phyloP scores from a whole-genome alignment of 2,797 vertebrate species.

The Odontamblyopus lacepedii region DNA sequence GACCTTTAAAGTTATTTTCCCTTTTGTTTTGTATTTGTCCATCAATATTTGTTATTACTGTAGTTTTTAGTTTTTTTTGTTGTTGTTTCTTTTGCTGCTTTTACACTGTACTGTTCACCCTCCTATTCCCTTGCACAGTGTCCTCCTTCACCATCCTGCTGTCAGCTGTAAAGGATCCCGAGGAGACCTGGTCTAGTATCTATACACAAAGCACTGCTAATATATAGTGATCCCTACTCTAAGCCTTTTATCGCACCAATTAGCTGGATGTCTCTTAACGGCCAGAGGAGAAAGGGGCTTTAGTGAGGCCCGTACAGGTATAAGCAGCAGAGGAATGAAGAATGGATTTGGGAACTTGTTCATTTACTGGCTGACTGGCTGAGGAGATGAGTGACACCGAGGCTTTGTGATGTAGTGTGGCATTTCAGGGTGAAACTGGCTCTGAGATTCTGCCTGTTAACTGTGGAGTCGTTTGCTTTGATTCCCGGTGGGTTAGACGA shows the following conservation, averaged over 20 bases:
- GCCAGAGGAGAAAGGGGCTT: slow-evolving; percentile 62
- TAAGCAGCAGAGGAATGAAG: slow-evolving; percentile 40
- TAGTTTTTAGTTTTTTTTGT: too few species aligned
- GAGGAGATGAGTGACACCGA: slow-evolving; percentile 43
- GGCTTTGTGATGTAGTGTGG: slow-evolving; percentile 17
- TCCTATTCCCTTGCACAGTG: slow-evolving; percentile 15
- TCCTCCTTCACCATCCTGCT: slow-evolving; percentile 33
- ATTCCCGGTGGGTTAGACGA: background rate
- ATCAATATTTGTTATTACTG: too few species aligned
- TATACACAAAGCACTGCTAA: slow-evolving; percentile 67
- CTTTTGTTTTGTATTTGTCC: too few species aligned
- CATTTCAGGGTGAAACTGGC: slow-evolving; percentile 12
- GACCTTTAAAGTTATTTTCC: too few species aligned
- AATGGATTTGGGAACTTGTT: slow-evolving; percentile 57
- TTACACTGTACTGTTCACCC: background rate
- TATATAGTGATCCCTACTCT: slow-evolving; percentile 69
- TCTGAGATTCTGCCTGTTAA: slow-evolving; percentile 12
- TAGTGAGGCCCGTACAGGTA: slow-evolving; percentile 56
- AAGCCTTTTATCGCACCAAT: slow-evolving; percentile 76
- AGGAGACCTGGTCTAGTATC: slow-evolving; percentile 52
- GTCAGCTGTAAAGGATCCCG: slow-evolving; percentile 51
- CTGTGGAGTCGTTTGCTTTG: background rate
- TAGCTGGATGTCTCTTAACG: slow-evolving; percentile 68
- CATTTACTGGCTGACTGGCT: slow-evolving; percentile 53
- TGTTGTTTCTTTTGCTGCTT: too few species aligned